Evolutionary conservation across 2,888 invertebrate genomes (phyloP).

Genomic region (Podotricha telesiphe): DNA sequence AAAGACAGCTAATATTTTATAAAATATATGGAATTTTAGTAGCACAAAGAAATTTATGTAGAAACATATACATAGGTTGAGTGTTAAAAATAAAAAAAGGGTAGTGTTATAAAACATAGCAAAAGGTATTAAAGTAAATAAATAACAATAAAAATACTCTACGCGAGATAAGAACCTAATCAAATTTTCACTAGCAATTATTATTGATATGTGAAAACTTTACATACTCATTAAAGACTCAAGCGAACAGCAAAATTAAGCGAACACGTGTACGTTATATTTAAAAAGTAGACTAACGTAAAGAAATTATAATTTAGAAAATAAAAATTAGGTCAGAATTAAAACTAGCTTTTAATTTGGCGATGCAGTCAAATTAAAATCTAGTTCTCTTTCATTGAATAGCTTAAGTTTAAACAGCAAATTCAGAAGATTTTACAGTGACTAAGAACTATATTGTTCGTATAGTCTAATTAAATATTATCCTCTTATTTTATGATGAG

Average conservation of each 20-base stretch:
- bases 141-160: not conserved
- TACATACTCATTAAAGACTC: not conserved
- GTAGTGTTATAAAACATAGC: too few relatives aligned
- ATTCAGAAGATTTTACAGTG: slow-evolving; percentile 10
- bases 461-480: slow-evolving; percentile 13
- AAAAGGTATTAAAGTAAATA: too few relatives aligned
- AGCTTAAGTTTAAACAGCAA: slow-evolving; percentile 8
- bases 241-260: too few relatives aligned
- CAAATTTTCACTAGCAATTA: not conserved
- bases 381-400: slow-evolving; percentile 19
- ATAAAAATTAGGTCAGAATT: slow-evolving; percentile 11
- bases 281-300: not conserved
- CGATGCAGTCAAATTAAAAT: too few relatives aligned
- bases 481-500: slow-evolving; percentile 1
- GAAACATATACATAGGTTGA: too few relatives aligned
- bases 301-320: slow-evolving; percentile 4
- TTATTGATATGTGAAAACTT: not conserved
- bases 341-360: slow-evolving; percentile 23
- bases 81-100: too few relatives aligned
- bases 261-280: not conserved
- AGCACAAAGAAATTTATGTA: too few relatives aligned
- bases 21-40: too few relatives aligned
- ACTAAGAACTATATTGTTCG: slow-evolving; percentile 12
- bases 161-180: not conserved
- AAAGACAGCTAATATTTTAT: too few relatives aligned